Evolutionary conservation across 2,797 vertebrate genomes (phyloP).

Genomic region (Adelosebastes latens): DNA sequence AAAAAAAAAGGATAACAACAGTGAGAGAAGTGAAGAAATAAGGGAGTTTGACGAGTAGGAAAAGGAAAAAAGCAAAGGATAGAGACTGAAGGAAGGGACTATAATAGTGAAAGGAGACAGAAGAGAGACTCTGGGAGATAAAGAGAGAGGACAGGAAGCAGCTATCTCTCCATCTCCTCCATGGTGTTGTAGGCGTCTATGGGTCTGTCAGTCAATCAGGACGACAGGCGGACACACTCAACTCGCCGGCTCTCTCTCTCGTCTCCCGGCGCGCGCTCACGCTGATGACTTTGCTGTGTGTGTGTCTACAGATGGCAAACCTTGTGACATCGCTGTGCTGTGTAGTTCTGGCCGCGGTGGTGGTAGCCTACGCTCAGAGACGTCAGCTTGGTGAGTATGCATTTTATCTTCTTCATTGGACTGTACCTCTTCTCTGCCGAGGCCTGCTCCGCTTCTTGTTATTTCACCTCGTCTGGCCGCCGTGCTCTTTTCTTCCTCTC

Average conservation of each 20-base stretch:
- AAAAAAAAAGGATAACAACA: conserved; percentile 27
- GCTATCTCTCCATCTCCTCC: conserved; percentile 64
- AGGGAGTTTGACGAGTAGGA: conserved; percentile 13
- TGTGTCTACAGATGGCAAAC: conserved; percentile 93
- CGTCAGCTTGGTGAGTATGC: conserved; percentile 92
- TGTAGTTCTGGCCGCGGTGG: conserved; percentile 89
- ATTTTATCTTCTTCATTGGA: conserved; percentile 19
- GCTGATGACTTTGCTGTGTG: conserved; percentile 72
- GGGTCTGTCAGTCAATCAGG: conserved; percentile 77
- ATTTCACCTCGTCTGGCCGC: not conserved
- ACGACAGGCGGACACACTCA: conserved; percentile 45
- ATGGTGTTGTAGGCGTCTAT: conserved; percentile 67
- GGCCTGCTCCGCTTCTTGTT: not conserved
- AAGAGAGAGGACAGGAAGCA: conserved; percentile 53
- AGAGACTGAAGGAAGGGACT: conserved; percentile 2
- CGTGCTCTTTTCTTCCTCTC: not conserved
- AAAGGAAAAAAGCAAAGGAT: not conserved
- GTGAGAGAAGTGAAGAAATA: conserved; percentile 40
- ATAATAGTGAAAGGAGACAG: conserved; percentile 24
- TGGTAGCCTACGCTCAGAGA: conserved; percentile 93
- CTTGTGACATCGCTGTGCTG: conserved; percentile 92
- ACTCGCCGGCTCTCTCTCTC: conserved; percentile 31
- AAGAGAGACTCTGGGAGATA: conserved; percentile 26
- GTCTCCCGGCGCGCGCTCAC: conserved; percentile 30
- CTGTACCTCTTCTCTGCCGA: not conserved